Percentiles rank a stretch among this genome's conserved stretches.
These are phyloP conservation scores for Brachionus rotundiformis DNA, from an alignment of 1,140 invertebrate species.

Conservation along the genomic window DNA sequence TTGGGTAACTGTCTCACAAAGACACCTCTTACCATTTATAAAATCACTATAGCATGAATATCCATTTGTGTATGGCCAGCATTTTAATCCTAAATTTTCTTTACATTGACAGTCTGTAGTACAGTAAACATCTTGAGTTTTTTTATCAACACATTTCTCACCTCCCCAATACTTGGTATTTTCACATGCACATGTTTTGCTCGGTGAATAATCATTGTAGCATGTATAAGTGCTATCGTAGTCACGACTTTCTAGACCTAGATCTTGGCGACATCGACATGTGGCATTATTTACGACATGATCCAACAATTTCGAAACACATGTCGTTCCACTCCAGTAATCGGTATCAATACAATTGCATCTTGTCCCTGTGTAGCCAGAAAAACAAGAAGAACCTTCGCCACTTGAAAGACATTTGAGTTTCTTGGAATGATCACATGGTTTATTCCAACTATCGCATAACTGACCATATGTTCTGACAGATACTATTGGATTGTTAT, in stretches of 20 bases:
- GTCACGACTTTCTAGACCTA: not conserved
- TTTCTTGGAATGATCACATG: slow-evolving; percentile 42
- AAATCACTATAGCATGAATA: not conserved
- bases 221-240: not conserved
- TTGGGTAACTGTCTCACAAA: not conserved
- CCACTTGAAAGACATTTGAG: slow-evolving; percentile 6
- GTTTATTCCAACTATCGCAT: not conserved
- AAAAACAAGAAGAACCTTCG: not conserved
- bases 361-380: not conserved
- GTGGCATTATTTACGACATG: not conserved
- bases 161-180: not conserved
- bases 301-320: not conserved
- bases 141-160: not conserved
- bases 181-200: not conserved
- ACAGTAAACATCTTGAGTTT: not conserved
- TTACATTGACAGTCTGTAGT: not conserved
- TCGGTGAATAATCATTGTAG: not conserved
- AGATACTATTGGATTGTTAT: not conserved
- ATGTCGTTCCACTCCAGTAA: slow-evolving; percentile 15
- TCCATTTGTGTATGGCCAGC: not conserved
- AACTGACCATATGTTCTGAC: not conserved
- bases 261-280: not conserved
- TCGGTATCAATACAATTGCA: slow-evolving; percentile 28
- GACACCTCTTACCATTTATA: not conserved
- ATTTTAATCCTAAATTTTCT: not conserved